Percentiles rank a stretch among this genome's conserved stretches.
These are phyloP conservation scores for Erebia palarica DNA, from an alignment of 2,888 invertebrate species.

Conservation along the genomic window DNA sequence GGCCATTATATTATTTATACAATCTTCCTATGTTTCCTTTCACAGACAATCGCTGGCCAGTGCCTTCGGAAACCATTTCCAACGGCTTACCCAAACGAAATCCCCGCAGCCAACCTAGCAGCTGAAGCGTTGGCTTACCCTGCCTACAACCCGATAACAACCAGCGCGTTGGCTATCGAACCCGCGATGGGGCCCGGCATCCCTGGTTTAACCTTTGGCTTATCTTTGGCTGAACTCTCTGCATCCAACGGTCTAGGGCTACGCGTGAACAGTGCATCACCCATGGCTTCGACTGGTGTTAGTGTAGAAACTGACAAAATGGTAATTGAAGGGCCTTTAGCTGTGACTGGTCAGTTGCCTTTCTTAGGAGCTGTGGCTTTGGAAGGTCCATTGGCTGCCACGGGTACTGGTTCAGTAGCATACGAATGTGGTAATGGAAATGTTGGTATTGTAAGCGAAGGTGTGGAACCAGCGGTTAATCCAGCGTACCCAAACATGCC, in stretches of 20 bases:
- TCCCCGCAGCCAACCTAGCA: conserved; percentile 22
- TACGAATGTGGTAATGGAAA: conserved; percentile 46
- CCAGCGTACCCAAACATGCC: conserved; percentile 3
- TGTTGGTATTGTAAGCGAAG: conserved; percentile 42
- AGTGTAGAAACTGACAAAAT: conserved; percentile 50
- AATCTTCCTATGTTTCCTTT: not conserved
- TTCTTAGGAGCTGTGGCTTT: conserved; percentile 46
- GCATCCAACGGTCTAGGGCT: conserved; percentile 35
- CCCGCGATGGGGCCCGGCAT: conserved; percentile 22
- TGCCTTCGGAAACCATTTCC: conserved; percentile 5
- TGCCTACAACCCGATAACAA: conserved; percentile 8
- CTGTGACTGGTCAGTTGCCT: conserved; percentile 51
- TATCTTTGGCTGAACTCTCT: conserved; percentile 31
- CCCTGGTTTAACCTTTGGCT: conserved; percentile 30
- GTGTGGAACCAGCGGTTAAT: conserved; percentile 22
- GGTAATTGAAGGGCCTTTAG: conserved; percentile 49
- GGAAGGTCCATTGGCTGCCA: conserved; percentile 42
- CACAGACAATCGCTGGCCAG: conserved; percentile 17
- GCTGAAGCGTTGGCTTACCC: conserved; percentile 17
- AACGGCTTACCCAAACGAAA: not conserved
- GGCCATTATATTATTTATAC: too few relatives aligned
- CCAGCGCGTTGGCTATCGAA: not conserved
- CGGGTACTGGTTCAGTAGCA: conserved; percentile 43
- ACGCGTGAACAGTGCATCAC: conserved; percentile 47
- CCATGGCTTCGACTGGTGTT: conserved; percentile 51